A percentile compares a stretch with the other conserved stretches of the same genome.
phyloP scores from a whole-genome alignment of 2,888 invertebrate genomes.

The Volucella inflata region DNA sequence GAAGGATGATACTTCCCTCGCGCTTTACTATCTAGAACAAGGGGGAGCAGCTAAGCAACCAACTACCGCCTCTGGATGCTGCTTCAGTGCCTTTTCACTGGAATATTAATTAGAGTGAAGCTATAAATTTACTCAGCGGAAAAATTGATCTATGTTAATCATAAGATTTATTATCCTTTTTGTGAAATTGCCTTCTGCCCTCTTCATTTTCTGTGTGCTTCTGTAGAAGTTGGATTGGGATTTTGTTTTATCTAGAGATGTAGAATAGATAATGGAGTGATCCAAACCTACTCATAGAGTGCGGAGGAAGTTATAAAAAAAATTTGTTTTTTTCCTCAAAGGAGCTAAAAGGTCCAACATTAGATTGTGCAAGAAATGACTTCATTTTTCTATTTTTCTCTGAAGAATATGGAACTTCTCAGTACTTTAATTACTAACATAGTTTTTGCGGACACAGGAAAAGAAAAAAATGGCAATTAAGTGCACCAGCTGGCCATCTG shows the following conservation, averaged over 20 bases:
- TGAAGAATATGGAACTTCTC: too few species aligned
- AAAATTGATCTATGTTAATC: conserved; percentile 69
- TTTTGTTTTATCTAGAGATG: not conserved
- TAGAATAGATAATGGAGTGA: conserved; percentile 5
- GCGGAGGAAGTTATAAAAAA: not conserved
- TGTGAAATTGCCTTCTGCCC: conserved; percentile 9
- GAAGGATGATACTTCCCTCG: conserved; percentile 29
- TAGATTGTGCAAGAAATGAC: too few species aligned
- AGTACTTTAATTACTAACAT: too few species aligned
- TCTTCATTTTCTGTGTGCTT: not conserved
- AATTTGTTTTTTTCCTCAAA: too few species aligned
- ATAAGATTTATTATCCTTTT: conserved; percentile 62
- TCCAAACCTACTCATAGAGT: not conserved
- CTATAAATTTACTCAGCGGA: conserved; percentile 60
- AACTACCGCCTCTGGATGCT: not conserved
- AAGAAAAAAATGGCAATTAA: too few species aligned
- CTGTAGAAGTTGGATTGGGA: not conserved
- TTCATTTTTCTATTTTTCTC: too few species aligned
- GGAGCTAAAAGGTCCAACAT: too few species aligned
- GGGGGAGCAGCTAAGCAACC: not conserved
- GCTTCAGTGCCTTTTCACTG: conserved; percentile 29
- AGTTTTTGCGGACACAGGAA: too few species aligned
- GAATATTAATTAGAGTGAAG: conserved; percentile 67
- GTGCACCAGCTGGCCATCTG: too few species aligned
- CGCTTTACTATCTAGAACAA: not conserved